Conservation (phyloP, 2,888 invertebrate genomes). For the Eilema depressum region DNA sequence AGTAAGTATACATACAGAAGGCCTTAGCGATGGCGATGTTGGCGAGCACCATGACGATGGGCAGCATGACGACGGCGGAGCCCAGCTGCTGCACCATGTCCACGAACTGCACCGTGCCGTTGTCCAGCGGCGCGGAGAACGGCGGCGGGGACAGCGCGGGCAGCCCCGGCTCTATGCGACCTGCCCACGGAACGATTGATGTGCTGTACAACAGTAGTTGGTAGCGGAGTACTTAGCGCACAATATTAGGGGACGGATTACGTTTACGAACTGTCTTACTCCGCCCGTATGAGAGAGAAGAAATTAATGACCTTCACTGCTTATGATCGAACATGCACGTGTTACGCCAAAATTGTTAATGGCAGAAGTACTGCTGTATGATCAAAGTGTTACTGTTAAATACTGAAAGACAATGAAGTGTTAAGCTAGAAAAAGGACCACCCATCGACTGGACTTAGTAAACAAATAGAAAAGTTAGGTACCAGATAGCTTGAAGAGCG, state of each 20-base stretch:
- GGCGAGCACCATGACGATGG: conserved; percentile 95
- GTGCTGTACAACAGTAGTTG: no score
- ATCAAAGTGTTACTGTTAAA: no score
- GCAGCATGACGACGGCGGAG: conserved; percentile 92
- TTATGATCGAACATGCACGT: not conserved
- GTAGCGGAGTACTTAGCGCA: no score
- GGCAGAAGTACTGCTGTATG: no score
- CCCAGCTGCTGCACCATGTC: conserved; percentile 92
- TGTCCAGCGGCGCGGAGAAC: conserved; percentile 87
- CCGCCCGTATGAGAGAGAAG: not conserved
- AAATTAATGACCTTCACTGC: not conserved
- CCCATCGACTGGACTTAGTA: not conserved
- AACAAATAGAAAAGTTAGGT: conserved; percentile 19
- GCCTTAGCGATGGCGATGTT: conserved; percentile 98
- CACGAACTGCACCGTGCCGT: conserved; percentile 88
- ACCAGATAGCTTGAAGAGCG: conserved; percentile 89
- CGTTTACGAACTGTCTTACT: not conserved
- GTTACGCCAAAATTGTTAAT: not conserved
- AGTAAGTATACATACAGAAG: conserved; percentile 89
- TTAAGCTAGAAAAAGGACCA: not conserved
- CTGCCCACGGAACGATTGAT: conserved; percentile 59
- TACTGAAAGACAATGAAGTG: not conserved
- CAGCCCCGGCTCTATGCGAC: conserved; percentile 89
- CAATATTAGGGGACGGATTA: no score
- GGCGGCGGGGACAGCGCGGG: conserved; percentile 90